phyloP scores from a whole-genome alignment of 2,888 invertebrate species.

The Pseudeuparius sepicola region DNA sequence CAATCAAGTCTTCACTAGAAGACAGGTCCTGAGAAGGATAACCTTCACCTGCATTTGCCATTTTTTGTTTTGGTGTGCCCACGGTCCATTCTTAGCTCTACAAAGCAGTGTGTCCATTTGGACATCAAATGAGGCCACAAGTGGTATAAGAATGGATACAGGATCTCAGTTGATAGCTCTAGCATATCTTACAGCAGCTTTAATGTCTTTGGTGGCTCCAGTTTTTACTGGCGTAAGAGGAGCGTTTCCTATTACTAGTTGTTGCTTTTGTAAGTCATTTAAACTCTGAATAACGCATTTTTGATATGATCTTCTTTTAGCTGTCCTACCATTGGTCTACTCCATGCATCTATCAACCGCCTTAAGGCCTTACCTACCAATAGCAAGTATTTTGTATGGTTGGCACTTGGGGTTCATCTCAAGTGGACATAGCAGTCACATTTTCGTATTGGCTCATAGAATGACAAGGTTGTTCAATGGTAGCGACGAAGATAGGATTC shows the following conservation, averaged over 20 bases:
- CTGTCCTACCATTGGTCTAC: too few relatives aligned
- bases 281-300: too few relatives aligned
- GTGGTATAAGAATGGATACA: constrained; percentile 24
- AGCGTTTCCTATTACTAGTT: constrained; percentile 19
- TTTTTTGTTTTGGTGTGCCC: constrained; percentile 53
- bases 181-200: constrained; percentile 51
- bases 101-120: constrained; percentile 44
- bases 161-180: constrained; percentile 55
- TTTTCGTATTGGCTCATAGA: constrained; percentile 39
- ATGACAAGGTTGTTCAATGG: constrained; percentile 38
- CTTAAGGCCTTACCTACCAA: too few relatives aligned
- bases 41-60: constrained; percentile 51
- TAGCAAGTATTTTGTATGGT: too few relatives aligned
- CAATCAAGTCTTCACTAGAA: constrained; percentile 45
- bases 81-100: constrained; percentile 50
- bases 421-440: too few relatives aligned
- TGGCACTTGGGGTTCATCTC: too few relatives aligned
- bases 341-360: too few relatives aligned
- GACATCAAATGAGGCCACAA: constrained; percentile 34
- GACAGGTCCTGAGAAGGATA: constrained; percentile 41
- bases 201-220: constrained; percentile 45
- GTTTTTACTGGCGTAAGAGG: constrained; percentile 21
- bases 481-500: constrained; percentile 36
- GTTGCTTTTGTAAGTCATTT: constrained; percentile 33
- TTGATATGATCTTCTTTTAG: constrained; percentile 16